phyloP scores from a whole-genome alignment of 2,113 vertebrate genomes.

The Chlamydotis undulata region DNA sequence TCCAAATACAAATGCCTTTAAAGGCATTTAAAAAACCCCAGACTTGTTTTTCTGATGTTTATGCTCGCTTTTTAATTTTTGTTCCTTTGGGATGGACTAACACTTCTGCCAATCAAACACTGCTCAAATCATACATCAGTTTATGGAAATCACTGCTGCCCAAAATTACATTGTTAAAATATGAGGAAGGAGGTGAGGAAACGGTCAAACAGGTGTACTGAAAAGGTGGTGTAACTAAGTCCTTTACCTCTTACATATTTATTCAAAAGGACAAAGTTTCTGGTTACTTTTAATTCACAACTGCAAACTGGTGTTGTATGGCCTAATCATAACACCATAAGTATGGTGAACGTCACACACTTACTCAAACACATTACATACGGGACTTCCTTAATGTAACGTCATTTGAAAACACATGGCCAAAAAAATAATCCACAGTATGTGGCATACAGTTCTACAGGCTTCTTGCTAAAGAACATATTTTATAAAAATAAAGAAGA shows the following conservation, averaged over 20 bases:
- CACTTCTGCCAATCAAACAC: neutral
- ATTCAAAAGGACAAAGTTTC: neutral
- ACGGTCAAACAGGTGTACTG: neutral
- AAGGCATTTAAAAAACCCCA: neutral
- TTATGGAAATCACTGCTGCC: neutral
- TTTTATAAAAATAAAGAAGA: neutral
- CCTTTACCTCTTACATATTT: neutral
- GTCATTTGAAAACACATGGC: neutral
- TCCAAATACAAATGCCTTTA: neutral
- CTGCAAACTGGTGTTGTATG: neutral
- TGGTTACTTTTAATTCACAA: neutral
- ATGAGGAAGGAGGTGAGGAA: neutral
- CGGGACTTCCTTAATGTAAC: neutral
- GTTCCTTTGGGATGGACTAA: neutral
- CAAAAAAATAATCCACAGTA: neutral
- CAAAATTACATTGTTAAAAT: neutral
- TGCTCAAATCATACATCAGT: neutral
- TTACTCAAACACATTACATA: neutral
- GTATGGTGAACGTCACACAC: neutral
- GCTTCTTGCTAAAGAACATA: neutral
- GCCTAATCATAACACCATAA: neutral
- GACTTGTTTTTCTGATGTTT: neutral
- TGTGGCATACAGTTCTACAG: neutral
- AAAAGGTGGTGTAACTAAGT: neutral
- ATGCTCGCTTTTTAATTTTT: rapidly evolving